Evolutionary conservation across 2,888 invertebrate genomes (phyloP).

Genomic region (Ceratothoa steindachneri): DNA sequence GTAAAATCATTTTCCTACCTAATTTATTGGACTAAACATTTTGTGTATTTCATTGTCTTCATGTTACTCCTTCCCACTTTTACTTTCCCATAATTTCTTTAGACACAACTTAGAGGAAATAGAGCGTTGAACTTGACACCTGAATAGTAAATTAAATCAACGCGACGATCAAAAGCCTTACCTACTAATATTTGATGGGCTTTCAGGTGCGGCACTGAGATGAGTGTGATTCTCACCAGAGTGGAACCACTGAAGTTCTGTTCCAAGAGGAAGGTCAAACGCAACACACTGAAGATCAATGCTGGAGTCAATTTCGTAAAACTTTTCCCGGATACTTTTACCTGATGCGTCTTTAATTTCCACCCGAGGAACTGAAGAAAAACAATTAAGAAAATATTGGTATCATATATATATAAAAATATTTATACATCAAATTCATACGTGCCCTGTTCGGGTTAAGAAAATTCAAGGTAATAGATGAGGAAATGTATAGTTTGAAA

Average conservation of each 20-base stretch:
- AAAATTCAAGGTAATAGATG: too few species aligned
- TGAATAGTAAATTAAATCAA: background rate
- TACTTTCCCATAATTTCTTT: too few species aligned
- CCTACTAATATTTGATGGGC: constrained; percentile 2
- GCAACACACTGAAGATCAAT: constrained; percentile 76
- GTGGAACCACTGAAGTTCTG: constrained; percentile 52
- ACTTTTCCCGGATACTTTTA: constrained; percentile 69
- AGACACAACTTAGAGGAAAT: too few species aligned
- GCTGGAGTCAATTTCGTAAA: constrained; percentile 76
- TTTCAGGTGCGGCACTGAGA: background rate
- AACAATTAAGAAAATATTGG: background rate
- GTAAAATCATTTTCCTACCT: too few species aligned
- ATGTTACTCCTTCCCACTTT: too few species aligned
- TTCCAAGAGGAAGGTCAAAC: constrained; percentile 69
- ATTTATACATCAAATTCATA: too few species aligned
- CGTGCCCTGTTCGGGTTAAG: too few species aligned
- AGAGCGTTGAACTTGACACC: background rate
- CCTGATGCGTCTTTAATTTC: constrained; percentile 76
- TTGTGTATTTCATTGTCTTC: too few species aligned
- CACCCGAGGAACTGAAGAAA: constrained; percentile 68
- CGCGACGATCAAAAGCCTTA: background rate
- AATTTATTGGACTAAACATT: too few species aligned
- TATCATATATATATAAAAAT: too few species aligned
- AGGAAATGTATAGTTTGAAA: too few species aligned
- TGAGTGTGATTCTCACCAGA: background rate